phyloP scores from a whole-genome alignment of 1,140 invertebrate genomes.

The Drosophila nasuta region DNA sequence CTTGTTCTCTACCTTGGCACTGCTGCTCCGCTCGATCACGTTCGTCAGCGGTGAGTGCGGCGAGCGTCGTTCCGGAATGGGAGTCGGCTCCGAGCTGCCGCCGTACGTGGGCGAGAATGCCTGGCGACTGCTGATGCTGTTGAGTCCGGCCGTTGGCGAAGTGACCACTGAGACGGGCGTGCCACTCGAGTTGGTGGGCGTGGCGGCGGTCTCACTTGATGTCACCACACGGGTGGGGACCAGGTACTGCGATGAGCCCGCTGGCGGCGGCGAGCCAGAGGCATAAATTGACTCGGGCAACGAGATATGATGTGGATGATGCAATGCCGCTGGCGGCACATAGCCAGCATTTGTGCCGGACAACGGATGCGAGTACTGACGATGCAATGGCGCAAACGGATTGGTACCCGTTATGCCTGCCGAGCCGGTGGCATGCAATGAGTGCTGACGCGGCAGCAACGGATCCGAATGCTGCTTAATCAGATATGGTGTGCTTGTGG shows the following conservation, averaged over 20 bases:
- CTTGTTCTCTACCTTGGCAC: constrained; percentile 53
- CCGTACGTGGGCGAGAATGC: constrained; percentile 70
- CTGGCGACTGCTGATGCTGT: constrained; percentile 53
- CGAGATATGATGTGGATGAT: constrained; percentile 82
- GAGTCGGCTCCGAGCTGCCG: constrained; percentile 53
- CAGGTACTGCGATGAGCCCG: constrained; percentile 80
- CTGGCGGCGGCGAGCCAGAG: constrained; percentile 78
- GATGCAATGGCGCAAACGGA: constrained; percentile 84
- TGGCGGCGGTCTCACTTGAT: constrained; percentile 65
- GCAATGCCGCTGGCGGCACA: constrained; percentile 63
- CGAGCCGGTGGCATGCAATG: constrained; percentile 74
- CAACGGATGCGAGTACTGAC: constrained; percentile 86
- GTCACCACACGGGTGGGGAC: constrained; percentile 71
- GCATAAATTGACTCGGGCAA: constrained; percentile 81
- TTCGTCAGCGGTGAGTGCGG: constrained; percentile 56
- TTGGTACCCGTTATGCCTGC: constrained; percentile 79
- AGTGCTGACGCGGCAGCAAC: constrained; percentile 86
- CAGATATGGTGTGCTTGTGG: constrained; percentile 85
- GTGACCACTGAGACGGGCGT: constrained; percentile 70
- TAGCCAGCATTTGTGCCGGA: constrained; percentile 63
- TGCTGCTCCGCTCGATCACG: constrained; percentile 47
- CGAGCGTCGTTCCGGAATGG: constrained; percentile 64
- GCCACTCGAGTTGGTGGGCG: constrained; percentile 63
- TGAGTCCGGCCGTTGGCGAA: constrained; percentile 53
- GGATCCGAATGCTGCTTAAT: constrained; percentile 90